Evolutionary conservation across 2,113 vertebrate species (phyloP), one percentile per base, ranked within the genome.

Genomic region (Gallinago media): DNA sequence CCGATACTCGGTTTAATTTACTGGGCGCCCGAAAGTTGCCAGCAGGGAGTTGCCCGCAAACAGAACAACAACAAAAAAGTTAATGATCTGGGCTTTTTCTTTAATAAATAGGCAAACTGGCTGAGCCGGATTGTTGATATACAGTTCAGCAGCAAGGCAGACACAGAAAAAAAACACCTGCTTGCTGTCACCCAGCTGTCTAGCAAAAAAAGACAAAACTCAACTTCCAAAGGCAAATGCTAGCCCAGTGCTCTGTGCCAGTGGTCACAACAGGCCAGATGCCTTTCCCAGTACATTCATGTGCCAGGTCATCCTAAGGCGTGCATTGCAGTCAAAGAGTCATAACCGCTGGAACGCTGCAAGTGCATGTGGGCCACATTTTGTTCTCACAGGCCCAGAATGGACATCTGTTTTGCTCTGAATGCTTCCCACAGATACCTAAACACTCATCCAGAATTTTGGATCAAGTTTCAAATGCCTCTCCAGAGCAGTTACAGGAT

Each of bases 91-190:
- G 97, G 98, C 97, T 98, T 98, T 98, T 98, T 98, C 97, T 98
- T 98, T 98, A 98, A 98, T 98, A 98, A 98, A 98, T 98, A 98
- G 98, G 98, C 98, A 98, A 98, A 98, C 98, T 98, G 98, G 98
- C 98, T 98, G 46, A 67, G 98, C 98, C 98, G 97, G 98, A 98
- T 98, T 98, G 98, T 98, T 98, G 94, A n/a, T 59, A 9, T 20
- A 27, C 31, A 44, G 21, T 47, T 79, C 66, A 86, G 58, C 66
- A 88, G 25, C 15, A 32, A 79, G 44, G 16, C 32, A 76, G 56
- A 38, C 38, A 38, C 38, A 38, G 38, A 38, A 75, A 47, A n/a
- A 8, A 3, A 54, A 8, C 5, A 9, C 34, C 34, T 38, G 9
- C 25, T 61, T 46, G 23, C 20, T 62, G 46, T 61, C 46, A 55